Evolutionary conservation across 2,797 vertebrate species (phyloP).

Genomic region (Naso thynnoides): DNA sequence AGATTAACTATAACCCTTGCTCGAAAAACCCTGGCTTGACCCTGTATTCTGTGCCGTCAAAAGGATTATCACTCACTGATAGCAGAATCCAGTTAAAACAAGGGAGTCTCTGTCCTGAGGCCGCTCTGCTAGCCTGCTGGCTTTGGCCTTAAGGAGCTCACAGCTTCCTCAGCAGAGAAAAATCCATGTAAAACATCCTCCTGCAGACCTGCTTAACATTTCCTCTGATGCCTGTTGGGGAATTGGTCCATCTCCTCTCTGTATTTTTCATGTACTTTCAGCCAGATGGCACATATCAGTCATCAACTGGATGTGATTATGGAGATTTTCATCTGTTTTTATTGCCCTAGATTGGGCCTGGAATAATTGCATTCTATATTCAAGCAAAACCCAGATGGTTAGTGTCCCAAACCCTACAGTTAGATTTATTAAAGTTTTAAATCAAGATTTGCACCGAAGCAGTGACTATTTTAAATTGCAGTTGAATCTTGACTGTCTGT

Average conservation of each 20-base stretch:
- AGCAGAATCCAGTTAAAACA: slow-evolving; percentile 84
- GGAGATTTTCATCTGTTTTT: slow-evolving; percentile 56
- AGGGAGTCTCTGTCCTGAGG: slow-evolving; percentile 72
- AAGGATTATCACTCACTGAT: slow-evolving; percentile 85
- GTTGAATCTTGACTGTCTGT: background rate
- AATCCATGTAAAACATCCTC: slow-evolving; percentile 26
- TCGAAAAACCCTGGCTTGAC: slow-evolving; percentile 80
- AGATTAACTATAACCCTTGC: slow-evolving; percentile 76
- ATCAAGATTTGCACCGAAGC: slow-evolving; percentile 14
- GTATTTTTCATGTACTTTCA: slow-evolving; percentile 8
- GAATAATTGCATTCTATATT: slow-evolving; percentile 69
- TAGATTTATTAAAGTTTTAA: slow-evolving; percentile 42
- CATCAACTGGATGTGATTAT: slow-evolving; percentile 53
- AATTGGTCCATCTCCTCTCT: slow-evolving; percentile 8
- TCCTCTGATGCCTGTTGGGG: slow-evolving; percentile 15
- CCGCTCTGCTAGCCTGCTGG: slow-evolving; percentile 75
- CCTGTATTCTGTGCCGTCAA: slow-evolving; percentile 82
- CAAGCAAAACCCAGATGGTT: slow-evolving; percentile 39
- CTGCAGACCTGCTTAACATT: slow-evolving; percentile 12
- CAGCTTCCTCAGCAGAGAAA: slow-evolving; percentile 28
- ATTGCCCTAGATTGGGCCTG: slow-evolving; percentile 65
- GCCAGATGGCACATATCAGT: slow-evolving; percentile 58
- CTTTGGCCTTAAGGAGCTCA: slow-evolving; percentile 82
- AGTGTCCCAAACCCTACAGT: slow-evolving; percentile 17
- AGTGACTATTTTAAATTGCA: slow-evolving; percentile 17